Base-by-base conservation (phyloP, 2,797 vertebrate species). In the Glyptemys insculpta region DNA sequence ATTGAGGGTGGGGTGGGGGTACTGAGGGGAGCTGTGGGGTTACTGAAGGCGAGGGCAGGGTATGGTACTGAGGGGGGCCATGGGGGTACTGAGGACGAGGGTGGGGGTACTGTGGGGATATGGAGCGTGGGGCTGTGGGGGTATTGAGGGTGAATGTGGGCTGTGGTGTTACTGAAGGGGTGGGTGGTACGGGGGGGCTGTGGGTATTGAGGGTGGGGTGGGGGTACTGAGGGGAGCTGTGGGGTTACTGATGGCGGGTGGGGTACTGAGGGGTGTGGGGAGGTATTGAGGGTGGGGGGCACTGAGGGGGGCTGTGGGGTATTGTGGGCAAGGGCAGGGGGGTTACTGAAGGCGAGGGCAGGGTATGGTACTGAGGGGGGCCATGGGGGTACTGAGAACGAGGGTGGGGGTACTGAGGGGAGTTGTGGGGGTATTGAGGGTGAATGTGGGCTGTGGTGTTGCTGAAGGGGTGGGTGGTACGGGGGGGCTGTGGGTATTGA, bases 371-470 rank as follows among this genome's bases (percentile, higher is more conserved):
- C 12, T 50, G 44, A 10, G 29, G 41, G 21, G 47, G 41, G n/a
- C 37, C 37, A 37, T 8, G 59, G 23, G 23, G 27, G 59, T 11
- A 56, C 11, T 3, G 56, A 2, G 72, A 37, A 37, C 37, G 37
- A 37, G 16, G 2, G 41, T 18, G 80, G 83, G 53, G 41, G 41
- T 44, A 44, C 41, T 44, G 41, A 44, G 10, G 72, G 72, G 5
- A 8, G n/a, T 2, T 53, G 65, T 27, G 4, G 68, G 68, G 19
- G n/a, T n/a, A 8, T 12, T 37, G 65, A 19, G 65, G 3, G 15
- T 6, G 29, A n/a, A n/a, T n/a, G n/a, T n/a, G 59, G 27, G 47
- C 25, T 16, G 50, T 3, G 21, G 1, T 0, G 47, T 21, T 2
- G 8, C 23, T 0, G 47, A 4, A 37, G 5, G 57, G 12, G 49